A percentile compares a stretch with the other conserved stretches of the same genome.
Conservation (phyloP, 2,113 vertebrate species). For the Thunnus maccoyii region DNA sequence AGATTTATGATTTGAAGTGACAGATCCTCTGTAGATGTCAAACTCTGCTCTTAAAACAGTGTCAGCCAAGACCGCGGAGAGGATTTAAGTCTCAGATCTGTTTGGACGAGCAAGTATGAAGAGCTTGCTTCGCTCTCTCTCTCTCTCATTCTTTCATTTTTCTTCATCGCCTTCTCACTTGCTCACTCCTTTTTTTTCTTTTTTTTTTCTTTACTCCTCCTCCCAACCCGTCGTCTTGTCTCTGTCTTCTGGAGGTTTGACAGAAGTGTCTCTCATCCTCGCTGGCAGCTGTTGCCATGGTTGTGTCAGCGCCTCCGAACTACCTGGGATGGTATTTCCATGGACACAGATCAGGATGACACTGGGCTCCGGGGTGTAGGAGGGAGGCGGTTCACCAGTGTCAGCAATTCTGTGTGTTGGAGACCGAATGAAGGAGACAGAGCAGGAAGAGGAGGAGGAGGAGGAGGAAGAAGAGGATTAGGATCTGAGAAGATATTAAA, state of each 20-base stretch:
- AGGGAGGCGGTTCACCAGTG: slow-evolving; percentile 49
- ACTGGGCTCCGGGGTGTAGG: slow-evolving; percentile 52
- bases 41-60: neutral
- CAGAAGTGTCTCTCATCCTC: slow-evolving; percentile 60
- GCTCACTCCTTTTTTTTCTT: neutral
- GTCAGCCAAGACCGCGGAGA: slow-evolving; percentile 3
- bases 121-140: neutral
- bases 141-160: slow-evolving; percentile 8
- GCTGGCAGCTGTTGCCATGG: slow-evolving; percentile 78
- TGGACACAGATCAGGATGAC: slow-evolving; percentile 60
- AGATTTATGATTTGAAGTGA: neutral
- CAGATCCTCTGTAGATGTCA: neutral
- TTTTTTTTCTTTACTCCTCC: neutral
- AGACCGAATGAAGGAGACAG: slow-evolving; percentile 37
- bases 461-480: slow-evolving; percentile 43
- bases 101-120: slow-evolving; percentile 31
- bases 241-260: slow-evolving; percentile 53
- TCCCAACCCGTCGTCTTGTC: neutral
- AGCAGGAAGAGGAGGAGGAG: slow-evolving; percentile 14
- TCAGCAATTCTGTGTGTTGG: slow-evolving; percentile 59
- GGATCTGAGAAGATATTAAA: slow-evolving; percentile 53
- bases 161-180: neutral
- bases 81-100: slow-evolving; percentile 15
- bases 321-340: slow-evolving; percentile 67
- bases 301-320: slow-evolving; percentile 53